phyloP scores from a whole-genome alignment of 2,888 invertebrate genomes.

The Drosophila fungiperda region DNA sequence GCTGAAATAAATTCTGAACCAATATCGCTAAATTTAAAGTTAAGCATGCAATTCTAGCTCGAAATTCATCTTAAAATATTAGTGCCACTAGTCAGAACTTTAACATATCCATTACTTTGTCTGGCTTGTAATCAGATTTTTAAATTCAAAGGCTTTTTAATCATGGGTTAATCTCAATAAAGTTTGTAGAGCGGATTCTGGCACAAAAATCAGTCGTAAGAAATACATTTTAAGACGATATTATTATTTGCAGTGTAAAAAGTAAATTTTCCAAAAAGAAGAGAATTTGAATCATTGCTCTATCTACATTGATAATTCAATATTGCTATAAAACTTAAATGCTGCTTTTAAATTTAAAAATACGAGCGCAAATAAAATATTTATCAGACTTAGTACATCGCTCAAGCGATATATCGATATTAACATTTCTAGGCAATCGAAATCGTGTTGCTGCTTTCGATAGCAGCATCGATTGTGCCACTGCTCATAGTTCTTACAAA shows the following conservation, averaged over 20 bases:
- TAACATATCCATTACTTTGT: background rate
- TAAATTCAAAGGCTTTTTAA: background rate
- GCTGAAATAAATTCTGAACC: constrained; percentile 22
- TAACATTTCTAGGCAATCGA: background rate
- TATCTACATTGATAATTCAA: too few relatives aligned
- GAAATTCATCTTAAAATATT: background rate
- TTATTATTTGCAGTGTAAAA: too few relatives aligned
- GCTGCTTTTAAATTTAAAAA: background rate
- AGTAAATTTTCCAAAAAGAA: background rate
- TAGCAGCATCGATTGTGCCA: constrained; percentile 48
- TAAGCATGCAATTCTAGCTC: background rate
- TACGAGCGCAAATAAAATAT: background rate
- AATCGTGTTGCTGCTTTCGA: constrained; percentile 17
- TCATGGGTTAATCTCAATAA: background rate
- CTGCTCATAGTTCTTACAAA: constrained; percentile 51
- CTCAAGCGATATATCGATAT: constrained; percentile 31
- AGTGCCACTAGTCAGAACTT: background rate
- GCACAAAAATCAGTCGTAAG: background rate
- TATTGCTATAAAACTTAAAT: too few relatives aligned
- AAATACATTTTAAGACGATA: too few relatives aligned
- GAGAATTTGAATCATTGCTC: background rate
- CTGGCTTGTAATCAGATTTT: background rate
- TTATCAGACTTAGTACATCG: background rate
- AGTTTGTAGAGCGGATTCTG: background rate
- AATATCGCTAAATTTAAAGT: background rate